Conservation (phyloP, 2,113 vertebrate genomes). For the Lutjanus erythropterus region DNA sequence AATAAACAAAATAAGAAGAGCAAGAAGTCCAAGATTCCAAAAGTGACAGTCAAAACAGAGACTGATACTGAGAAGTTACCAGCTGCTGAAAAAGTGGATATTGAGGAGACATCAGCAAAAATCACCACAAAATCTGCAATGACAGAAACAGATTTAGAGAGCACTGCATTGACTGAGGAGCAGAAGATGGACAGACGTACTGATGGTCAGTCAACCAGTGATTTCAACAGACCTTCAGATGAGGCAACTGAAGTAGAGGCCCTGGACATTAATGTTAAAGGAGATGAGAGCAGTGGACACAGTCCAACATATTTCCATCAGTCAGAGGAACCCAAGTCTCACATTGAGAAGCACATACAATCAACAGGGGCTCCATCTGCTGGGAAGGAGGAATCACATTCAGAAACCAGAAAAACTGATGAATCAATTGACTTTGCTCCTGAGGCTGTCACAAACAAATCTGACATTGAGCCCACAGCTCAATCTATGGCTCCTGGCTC, state of each 20-base stretch:
- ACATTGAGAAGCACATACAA: not conserved
- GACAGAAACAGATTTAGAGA: not conserved
- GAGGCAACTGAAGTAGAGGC: not conserved
- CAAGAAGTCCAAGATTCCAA: conserved; percentile 59
- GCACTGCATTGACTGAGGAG: not conserved
- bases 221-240: not conserved
- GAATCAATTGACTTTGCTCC: conserved; percentile 11
- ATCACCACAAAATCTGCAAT: not conserved
- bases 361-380: not conserved
- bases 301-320: not conserved
- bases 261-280: not conserved
- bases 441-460: not conserved
- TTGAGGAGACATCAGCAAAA: conserved; percentile 5
- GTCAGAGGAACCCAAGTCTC: not conserved
- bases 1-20: conserved; percentile 66
- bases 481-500: not conserved
- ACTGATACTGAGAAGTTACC: not conserved
- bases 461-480: not conserved
- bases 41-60: conserved; percentile 22
- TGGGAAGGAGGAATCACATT: not conserved
- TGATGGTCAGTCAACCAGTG: conserved; percentile 8
- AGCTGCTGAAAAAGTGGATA: not conserved
- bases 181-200: not conserved
- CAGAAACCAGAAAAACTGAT: not conserved
- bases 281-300: conserved; percentile 20